Evolutionary conservation across 2,113 vertebrate genomes (phyloP), one percentile per base, ranked within the genome.

Genomic region (Xenopus borealis): DNA sequence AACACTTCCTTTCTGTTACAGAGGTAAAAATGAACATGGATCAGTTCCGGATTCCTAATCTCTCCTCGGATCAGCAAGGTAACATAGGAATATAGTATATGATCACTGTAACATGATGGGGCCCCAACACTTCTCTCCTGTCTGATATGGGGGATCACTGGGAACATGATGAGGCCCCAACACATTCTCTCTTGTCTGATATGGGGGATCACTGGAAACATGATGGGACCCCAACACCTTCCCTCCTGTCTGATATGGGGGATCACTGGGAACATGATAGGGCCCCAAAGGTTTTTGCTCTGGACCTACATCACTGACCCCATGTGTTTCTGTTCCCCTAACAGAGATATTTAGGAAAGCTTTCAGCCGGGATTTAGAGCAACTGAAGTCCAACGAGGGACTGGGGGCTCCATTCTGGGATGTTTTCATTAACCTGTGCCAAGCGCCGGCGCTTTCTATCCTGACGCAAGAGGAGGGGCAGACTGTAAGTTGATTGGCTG

Each of bases 61-160:
- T 82, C 46, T 78, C 65, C 66, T 62, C 74, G 72, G 79, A 82
- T 7, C 69, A 85, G 50, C 66, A 80, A 85, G 85, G 86, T 88
- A 78, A 79, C 63, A 6, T 2, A 13, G 47, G 3, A 10, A 16
- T 12, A 9, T 12, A 50, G 14, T 10, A 50, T 2, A 50, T 10
- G 14, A 16, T 50, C 11, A 50, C 11, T 6, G 14, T 1, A 58
- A 16, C 17, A 58, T 18, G 55, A 16, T 3, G 14, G 11, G 12
- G 3, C 47, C 14, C 47, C 10, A 50, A 13, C 11, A 58, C 33
- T 9, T 50, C 14, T 2, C 14, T 16, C 10, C 11, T 50, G 14
- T 10, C 14, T 50, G 11, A 50, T 12, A 50, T 50, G 2, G 47
- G 47, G 47, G 14, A 16, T 50, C 11, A 50, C 11, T 6, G 14